Conservation (phyloP, 2,797 vertebrate genomes). For the Synaphobranchus kaupii region DNA sequence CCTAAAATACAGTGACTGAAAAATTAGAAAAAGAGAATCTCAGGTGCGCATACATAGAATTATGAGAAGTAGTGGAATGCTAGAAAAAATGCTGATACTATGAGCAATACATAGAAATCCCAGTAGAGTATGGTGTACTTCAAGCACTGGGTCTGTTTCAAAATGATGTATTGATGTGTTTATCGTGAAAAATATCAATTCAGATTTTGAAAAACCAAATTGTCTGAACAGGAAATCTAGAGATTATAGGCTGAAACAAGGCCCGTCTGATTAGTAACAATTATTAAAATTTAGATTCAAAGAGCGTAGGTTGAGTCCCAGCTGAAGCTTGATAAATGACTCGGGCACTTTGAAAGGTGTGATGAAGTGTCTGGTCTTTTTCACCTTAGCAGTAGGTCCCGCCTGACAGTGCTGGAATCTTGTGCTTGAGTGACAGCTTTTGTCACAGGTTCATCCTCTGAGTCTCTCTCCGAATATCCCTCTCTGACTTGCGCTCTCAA, state of each 20-base stretch:
- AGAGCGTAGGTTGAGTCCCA: not conserved
- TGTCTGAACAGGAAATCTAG: constrained; percentile 24
- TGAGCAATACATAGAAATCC: no score
- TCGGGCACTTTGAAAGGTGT: not conserved
- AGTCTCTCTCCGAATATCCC: not conserved
- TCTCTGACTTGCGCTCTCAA: not conserved
- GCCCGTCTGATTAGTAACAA: not conserved
- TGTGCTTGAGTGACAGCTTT: constrained; percentile 11
- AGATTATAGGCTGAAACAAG: not conserved
- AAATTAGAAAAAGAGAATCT: no score
- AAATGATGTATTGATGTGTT: constrained; percentile 27
- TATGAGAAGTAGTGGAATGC: no score
- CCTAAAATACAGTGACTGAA: no score
- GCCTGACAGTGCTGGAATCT: not conserved
- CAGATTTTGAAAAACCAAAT: constrained; percentile 18
- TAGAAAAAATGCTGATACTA: no score
- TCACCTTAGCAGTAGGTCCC: not conserved
- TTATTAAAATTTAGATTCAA: not conserved
- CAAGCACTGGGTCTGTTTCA: constrained; percentile 1
- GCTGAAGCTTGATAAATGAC: constrained; percentile 10
- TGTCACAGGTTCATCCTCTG: constrained; percentile 14
- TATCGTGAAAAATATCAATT: constrained; percentile 11
- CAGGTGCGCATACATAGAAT: no score
- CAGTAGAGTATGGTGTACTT: no score
- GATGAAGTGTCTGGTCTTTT: not conserved